Conservation (phyloP, 2,113 vertebrate genomes). For the Pholis gunnellus region DNA sequence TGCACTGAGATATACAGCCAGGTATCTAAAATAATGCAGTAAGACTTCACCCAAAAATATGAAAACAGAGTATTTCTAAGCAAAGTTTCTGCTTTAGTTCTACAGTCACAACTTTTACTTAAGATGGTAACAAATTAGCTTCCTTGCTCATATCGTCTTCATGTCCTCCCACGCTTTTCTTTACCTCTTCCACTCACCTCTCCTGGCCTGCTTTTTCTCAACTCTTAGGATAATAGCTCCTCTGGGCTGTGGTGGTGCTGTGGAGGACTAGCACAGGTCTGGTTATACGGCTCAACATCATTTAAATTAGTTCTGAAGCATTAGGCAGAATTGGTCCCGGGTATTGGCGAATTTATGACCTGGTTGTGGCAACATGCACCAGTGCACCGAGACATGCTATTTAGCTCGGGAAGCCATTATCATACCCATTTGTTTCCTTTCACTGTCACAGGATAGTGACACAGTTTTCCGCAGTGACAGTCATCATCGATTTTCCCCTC, state of each 20-base stretch:
- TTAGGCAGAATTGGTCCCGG: conserved; percentile 62
- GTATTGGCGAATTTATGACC: conserved; percentile 49
- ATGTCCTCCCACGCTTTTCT: background rate
- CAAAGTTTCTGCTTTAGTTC: background rate
- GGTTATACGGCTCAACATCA: conserved; percentile 51
- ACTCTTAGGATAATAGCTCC: background rate
- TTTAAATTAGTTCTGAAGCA: conserved; percentile 74
- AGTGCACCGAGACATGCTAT: conserved; percentile 43
- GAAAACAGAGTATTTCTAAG: background rate
- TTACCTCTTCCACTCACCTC: background rate
- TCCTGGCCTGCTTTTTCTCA: background rate
- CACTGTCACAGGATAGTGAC: conserved; percentile 19
- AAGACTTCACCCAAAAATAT: background rate
- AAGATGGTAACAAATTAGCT: background rate
- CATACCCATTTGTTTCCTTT: conserved; percentile 35
- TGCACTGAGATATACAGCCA: conserved; percentile 29
- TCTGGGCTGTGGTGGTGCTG: background rate
- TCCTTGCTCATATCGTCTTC: background rate
- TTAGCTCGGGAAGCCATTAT: conserved; percentile 49
- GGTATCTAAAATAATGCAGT: conserved; percentile 18
- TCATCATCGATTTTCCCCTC: conserved; percentile 42
- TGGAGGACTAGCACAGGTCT: conserved; percentile 3
- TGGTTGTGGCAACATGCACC: conserved; percentile 55
- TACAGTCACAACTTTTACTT: background rate
- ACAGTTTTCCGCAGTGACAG: conserved; percentile 26